phyloP scores from a whole-genome alignment of 2,797 vertebrate genomes.

The Phoxinus dragarum region DNA sequence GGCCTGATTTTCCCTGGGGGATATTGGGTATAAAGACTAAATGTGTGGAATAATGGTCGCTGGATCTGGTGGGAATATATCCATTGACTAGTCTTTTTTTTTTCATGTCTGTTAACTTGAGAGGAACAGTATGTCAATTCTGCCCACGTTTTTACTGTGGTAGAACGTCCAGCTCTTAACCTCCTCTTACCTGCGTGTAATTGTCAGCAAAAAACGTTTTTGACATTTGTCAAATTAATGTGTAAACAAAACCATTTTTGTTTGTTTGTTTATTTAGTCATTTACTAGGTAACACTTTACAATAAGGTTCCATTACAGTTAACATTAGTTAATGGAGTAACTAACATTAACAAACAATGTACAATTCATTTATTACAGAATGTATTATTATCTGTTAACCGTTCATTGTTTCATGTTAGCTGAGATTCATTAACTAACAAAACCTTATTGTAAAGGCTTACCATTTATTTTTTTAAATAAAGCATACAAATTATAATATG shows the following conservation, averaged over 20 bases:
- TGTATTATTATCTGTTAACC: not conserved
- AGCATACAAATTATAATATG: too few relatives aligned
- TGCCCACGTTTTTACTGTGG: not conserved
- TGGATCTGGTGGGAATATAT: not conserved
- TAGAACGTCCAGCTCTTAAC: too few relatives aligned
- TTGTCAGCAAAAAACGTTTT: not conserved
- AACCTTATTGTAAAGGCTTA: too few relatives aligned
- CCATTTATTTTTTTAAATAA: too few relatives aligned
- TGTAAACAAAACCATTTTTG: not conserved
- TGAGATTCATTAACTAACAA: not conserved
- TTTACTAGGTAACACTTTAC: not conserved
- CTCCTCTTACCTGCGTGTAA: not conserved
- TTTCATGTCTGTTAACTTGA: not conserved
- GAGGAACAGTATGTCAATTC: not conserved
- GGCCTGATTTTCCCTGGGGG: not conserved
- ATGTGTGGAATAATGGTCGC: not conserved
- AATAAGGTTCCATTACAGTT: not conserved
- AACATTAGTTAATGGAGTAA: too few relatives aligned
- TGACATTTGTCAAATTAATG: not conserved
- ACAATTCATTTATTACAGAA: not conserved
- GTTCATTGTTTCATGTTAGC: not conserved
- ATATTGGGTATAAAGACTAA: constrained; percentile 11
- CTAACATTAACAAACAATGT: not conserved
- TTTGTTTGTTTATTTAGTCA: not conserved
- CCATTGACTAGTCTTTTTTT: not conserved